A percentile compares a stretch with the other conserved stretches of the same genome.
These are phyloP conservation scores for Littorina saxatilis DNA, from an alignment of 1,140 invertebrate species.

Conservation along the genomic window DNA sequence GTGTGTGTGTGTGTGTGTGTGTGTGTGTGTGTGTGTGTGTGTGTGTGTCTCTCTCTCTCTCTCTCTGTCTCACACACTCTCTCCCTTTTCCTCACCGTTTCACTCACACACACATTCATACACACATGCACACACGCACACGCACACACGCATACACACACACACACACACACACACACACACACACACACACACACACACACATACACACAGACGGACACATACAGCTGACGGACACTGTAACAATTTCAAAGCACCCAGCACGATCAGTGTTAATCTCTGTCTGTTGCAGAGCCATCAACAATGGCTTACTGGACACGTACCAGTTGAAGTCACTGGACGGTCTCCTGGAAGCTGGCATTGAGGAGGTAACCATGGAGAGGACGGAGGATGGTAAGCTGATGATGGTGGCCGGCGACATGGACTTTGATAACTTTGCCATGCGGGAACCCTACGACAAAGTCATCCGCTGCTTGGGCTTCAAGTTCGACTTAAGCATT, in stretches of 20 bases:
- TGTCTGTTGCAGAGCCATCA: constrained; percentile 72
- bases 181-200: too few species aligned
- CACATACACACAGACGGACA: too few species aligned
- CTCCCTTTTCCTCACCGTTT: too few species aligned
- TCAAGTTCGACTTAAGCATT: constrained; percentile 73
- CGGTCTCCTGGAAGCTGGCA: constrained; percentile 72
- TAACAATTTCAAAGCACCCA: too few species aligned
- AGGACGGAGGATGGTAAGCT: constrained; percentile 58
- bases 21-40: too few species aligned
- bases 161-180: too few species aligned
- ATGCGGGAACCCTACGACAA: constrained; percentile 74
- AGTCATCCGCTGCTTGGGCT: constrained; percentile 76
- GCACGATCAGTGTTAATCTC: not conserved
- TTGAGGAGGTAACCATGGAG: constrained; percentile 67
- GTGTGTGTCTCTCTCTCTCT: too few species aligned
- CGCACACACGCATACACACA: too few species aligned
- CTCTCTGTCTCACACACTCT: too few species aligned
- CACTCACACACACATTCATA: too few species aligned
- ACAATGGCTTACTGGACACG: constrained; percentile 76
- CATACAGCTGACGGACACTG: too few species aligned
- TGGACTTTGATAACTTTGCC: constrained; percentile 72
- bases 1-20: not conserved
- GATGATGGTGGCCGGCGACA: constrained; percentile 38
- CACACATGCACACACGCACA: too few species aligned
- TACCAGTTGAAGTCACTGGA: constrained; percentile 78